Conservation (phyloP, 1,140 invertebrate species). For the Vollenhovia emeryi region DNA sequence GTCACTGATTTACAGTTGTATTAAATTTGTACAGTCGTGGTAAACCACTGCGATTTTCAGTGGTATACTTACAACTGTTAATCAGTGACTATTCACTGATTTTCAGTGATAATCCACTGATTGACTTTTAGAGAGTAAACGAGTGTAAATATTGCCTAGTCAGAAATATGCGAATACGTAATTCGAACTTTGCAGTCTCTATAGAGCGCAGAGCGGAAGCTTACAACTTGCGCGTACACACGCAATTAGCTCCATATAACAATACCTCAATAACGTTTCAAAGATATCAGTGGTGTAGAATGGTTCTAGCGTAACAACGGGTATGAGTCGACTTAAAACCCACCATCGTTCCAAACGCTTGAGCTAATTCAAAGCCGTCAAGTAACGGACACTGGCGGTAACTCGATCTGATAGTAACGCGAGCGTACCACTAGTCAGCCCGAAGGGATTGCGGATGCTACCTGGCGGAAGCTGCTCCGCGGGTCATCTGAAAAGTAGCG, state of each 20-base stretch:
- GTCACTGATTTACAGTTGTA: too few relatives aligned
- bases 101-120: too few relatives aligned
- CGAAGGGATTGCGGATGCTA: neutral
- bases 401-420: neutral
- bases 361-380: neutral
- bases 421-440: neutral
- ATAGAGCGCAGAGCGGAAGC: neutral
- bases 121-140: too few relatives aligned
- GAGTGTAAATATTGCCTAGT: too few relatives aligned
- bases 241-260: neutral
- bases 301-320: neutral
- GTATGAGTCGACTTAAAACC: neutral
- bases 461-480: too few relatives aligned
- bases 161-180: neutral
- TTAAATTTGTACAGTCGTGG: too few relatives aligned
- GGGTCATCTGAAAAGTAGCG: neutral
- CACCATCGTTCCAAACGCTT: neutral
- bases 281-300: neutral
- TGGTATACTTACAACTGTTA: too few relatives aligned
- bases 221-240: neutral
- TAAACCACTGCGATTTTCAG: too few relatives aligned
- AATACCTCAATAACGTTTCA: conserved; percentile 8
- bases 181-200: neutral
- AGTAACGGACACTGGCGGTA: conserved; percentile 15
- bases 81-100: too few relatives aligned